These are phyloP conservation scores for Epizoanthus scotinus DNA, from an alignment of 92 coral and sea anemone genomes.

Conservation along the genomic window DNA sequence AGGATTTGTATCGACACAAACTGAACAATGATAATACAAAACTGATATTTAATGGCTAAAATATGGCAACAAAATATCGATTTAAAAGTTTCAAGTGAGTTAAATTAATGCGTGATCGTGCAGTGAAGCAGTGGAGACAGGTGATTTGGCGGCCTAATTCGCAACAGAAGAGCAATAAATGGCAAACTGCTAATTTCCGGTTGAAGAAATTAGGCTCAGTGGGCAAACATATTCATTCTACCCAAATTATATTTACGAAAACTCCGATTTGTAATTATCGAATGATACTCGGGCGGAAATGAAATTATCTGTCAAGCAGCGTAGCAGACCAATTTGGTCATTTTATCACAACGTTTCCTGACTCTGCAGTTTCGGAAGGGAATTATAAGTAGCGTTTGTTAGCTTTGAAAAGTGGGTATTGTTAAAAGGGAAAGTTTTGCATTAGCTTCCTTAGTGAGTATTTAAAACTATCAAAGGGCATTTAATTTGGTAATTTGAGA, in stretches of 20 bases:
- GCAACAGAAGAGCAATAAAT: conserved; percentile 87
- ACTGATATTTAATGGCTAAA: conserved; percentile 37
- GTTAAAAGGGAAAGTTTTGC: conserved; percentile 47
- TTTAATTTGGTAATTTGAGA: conserved; percentile 72
- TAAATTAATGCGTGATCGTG: conserved; percentile 65
- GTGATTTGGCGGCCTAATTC: conserved; percentile 71
- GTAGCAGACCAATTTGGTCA: conserved; percentile 40
- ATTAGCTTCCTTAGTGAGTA: conserved; percentile 69
- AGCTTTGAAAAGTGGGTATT: conserved; percentile 53
- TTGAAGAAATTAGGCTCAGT: conserved; percentile 56
- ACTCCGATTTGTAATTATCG: conserved; percentile 68
- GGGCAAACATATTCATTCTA: conserved; percentile 64
- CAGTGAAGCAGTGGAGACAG: conserved; percentile 60
- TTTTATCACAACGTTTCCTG: conserved; percentile 37
- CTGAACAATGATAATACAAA: conserved; percentile 4
- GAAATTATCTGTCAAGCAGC: conserved; percentile 53
- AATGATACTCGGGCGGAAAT: conserved; percentile 67
- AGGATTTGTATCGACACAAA: not conserved
- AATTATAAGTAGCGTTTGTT: conserved; percentile 43
- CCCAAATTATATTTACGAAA: conserved; percentile 52
- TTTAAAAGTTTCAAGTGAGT: conserved; percentile 67
- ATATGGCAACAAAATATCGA: conserved; percentile 28
- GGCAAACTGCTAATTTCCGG: conserved; percentile 82
- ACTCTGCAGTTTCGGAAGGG: conserved; percentile 52
- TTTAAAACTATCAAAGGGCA: conserved; percentile 73